Base-by-base conservation (phyloP, 2,797 vertebrate species). In the Brachyalestes nurse region DNA sequence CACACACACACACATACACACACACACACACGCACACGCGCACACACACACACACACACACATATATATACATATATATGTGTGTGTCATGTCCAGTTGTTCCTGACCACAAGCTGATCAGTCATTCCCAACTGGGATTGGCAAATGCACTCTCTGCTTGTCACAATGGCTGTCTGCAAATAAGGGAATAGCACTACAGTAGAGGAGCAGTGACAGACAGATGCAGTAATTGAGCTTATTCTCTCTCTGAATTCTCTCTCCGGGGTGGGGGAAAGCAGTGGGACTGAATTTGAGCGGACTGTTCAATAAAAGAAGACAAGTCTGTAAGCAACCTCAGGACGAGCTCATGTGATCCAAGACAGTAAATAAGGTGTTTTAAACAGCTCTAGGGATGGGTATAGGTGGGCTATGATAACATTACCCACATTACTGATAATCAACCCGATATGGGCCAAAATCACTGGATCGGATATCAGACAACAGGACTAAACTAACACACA, bases 41-140 rank as follows among this genome's bases (percentile, higher is more conserved):
- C n/a, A n/a, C n/a, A n/a, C n/a, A n/a, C n/a, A n/a, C n/a, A n/a
- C n/a, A n/a, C n/a, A n/a, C n/a, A n/a, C n/a, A n/a, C n/a, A n/a
- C n/a, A n/a, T n/a, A n/a, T n/a, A n/a, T n/a, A n/a, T n/a, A n/a
- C n/a, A n/a, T n/a, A n/a, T n/a, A n/a, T n/a, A n/a, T n/a, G n/a
- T n/a, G n/a, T n/a, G n/a, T n/a, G n/a, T n/a, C n/a, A n/a, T n/a
- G n/a, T n/a, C n/a, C n/a, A n/a, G n/a, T n/a, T n/a, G n/a, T n/a
- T n/a, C n/a, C 66, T 58, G 65, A n/a, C 81, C 55, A 21, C 58
- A 25, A 75, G 84, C 78, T 65, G 65, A 84, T 84, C 77, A 79
- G 70, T 82, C 85, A 77, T 23, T 7, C n/a, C 64, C 74, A 76
- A 76, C 74, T 9, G 71, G 53, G 66, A 82, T 55, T 17, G 55